These are phyloP conservation scores for Rousettus leschenaultii DNA, from an alignment of 2,113 vertebrate genomes.

Conservation along the genomic window DNA sequence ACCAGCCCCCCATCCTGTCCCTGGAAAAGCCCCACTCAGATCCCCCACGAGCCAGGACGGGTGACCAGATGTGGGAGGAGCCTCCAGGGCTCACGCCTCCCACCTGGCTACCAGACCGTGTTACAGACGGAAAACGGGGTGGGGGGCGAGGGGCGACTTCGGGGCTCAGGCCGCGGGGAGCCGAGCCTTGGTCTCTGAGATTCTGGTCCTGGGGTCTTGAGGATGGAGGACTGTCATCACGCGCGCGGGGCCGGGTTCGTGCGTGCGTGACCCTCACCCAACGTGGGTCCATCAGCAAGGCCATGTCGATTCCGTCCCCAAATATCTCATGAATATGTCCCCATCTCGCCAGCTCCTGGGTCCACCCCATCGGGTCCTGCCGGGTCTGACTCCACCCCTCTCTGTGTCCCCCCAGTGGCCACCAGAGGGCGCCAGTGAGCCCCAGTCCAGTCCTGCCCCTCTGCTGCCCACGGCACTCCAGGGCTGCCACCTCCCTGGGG, in stretches of 20 bases:
- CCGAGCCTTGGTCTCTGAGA: background rate
- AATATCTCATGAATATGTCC: fast-evolving
- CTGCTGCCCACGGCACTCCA: background rate
- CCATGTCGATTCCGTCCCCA: background rate
- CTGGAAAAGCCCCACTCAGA: background rate
- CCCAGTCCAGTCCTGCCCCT: fast-evolving
- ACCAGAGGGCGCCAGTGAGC: background rate
- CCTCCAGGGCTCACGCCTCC: background rate
- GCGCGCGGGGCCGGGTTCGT: background rate
- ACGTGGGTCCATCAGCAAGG: background rate
- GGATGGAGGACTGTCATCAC: background rate
- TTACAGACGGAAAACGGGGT: background rate
- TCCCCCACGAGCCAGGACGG: background rate
- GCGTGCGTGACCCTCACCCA: too few relatives aligned
- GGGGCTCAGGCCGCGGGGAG: background rate
- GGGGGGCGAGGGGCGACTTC: background rate
- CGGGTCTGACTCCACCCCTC: background rate
- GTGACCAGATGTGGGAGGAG: background rate
- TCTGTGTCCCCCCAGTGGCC: background rate
- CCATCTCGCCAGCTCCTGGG: background rate
- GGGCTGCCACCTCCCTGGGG: background rate
- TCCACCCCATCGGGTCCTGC: background rate
- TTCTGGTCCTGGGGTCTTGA: background rate
- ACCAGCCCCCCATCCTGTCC: background rate
- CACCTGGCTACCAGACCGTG: background rate